Percentiles rank a stretch among this genome's conserved stretches.
These are phyloP conservation scores for Megaleporinus macrocephalus DNA, from an alignment of 2,113 vertebrate genomes.

Conservation along the genomic window DNA sequence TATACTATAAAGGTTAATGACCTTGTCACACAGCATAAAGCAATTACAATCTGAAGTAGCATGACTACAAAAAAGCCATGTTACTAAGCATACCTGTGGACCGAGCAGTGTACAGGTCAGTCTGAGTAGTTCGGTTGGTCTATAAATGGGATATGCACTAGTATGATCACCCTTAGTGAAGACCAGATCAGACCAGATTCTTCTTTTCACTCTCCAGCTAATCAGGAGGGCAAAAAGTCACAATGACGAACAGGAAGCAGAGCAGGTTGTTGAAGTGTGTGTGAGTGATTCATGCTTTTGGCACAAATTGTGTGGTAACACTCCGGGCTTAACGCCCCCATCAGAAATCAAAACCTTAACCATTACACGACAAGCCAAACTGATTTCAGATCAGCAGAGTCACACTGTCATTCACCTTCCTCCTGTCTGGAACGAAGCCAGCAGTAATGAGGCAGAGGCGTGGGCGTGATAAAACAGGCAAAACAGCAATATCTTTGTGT, in stretches of 20 bases:
- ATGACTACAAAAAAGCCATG: background rate
- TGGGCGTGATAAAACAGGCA: constrained; percentile 78
- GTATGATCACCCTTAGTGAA: background rate
- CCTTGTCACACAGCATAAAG: background rate
- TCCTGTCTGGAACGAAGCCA: constrained; percentile 75
- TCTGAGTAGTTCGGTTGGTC: background rate
- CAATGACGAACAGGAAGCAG: constrained; percentile 70
- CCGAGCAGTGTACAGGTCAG: background rate
- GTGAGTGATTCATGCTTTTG: constrained; percentile 26
- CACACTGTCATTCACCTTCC: constrained; percentile 56
- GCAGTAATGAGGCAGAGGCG: constrained; percentile 73
- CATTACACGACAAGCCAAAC: background rate
- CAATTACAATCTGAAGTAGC: background rate
- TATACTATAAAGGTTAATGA: constrained; percentile 31
- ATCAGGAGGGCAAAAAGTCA: constrained; percentile 31
- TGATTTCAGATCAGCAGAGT: constrained; percentile 49
- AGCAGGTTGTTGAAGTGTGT: constrained; percentile 63
- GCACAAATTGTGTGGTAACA: constrained; percentile 26
- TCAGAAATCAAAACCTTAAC: constrained; percentile 33
- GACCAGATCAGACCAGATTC: constrained; percentile 40
- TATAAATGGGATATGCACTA: background rate
- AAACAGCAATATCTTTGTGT: constrained; percentile 69
- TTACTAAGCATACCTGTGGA: background rate
- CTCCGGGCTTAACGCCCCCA: constrained; percentile 24
- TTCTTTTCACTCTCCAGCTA: constrained; percentile 5